These are phyloP conservation scores for Altica lythri DNA, from an alignment of 2,888 invertebrate species.

Conservation along the genomic window DNA sequence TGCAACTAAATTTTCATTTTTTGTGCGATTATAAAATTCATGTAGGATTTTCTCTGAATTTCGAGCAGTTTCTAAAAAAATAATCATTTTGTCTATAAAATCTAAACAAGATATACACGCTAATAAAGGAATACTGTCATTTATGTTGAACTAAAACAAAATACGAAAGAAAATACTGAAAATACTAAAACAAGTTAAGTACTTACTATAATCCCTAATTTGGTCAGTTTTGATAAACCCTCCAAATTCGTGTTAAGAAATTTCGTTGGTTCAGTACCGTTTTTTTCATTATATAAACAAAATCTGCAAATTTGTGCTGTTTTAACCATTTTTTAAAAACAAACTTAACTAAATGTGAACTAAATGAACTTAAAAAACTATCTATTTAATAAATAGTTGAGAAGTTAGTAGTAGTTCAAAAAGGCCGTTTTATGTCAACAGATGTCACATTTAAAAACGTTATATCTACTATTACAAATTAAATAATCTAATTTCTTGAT, in stretches of 20 bases:
- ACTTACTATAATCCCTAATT: slow-evolving; percentile 6
- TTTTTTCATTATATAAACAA: slow-evolving; percentile 1
- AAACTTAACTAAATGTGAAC: no score
- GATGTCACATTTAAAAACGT: no score
- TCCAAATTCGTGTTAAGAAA: background rate
- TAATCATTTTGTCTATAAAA: slow-evolving; percentile 35
- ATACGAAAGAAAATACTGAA: background rate
- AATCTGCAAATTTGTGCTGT: slow-evolving; percentile 4
- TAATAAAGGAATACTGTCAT: slow-evolving; percentile 36
- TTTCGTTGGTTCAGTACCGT: background rate
- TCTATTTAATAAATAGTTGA: no score
- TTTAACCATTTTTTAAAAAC: slow-evolving; percentile 10
- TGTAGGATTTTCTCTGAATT: slow-evolving; percentile 33
- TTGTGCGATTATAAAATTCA: slow-evolving; percentile 10
- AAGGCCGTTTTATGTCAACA: no score
- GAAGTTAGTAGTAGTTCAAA: no score
- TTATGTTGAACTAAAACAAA: slow-evolving; percentile 34
- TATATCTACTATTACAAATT: no score
- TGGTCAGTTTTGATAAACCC: background rate
- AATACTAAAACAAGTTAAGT: slow-evolving; percentile 1
- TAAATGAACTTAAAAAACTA: no score
- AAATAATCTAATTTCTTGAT: no score
- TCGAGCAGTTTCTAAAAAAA: slow-evolving; percentile 34
- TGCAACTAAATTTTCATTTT: background rate
- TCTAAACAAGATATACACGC: slow-evolving; percentile 37